Evolutionary conservation across 2,888 invertebrate species (phyloP).

Genomic region (Caenorhabditis sp.): DNA sequence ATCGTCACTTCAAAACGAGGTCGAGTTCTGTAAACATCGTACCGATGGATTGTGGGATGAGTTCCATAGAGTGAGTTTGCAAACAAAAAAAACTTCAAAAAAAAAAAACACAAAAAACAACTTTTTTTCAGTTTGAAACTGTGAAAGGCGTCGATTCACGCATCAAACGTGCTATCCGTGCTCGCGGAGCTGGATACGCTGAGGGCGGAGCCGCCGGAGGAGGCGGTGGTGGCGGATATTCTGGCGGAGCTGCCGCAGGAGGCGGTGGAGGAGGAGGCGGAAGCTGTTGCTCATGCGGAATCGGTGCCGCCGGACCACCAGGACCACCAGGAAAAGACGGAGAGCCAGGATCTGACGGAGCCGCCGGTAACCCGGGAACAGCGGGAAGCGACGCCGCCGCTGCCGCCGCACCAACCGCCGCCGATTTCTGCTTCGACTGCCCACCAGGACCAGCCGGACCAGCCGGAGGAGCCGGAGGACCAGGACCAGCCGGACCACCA

Average conservation of each 20-base stretch:
- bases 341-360: conserved; percentile 57
- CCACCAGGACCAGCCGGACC: conserved; percentile 59
- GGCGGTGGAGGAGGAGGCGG: conserved; percentile 39
- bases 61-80: conserved; percentile 43
- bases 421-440: conserved; percentile 61
- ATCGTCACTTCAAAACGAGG: conserved; percentile 64
- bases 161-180: conserved; percentile 42
- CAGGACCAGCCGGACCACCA: conserved; percentile 56
- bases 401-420: conserved; percentile 39
- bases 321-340: too few species aligned
- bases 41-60: conserved; percentile 62
- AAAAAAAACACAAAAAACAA: not conserved
- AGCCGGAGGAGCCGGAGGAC: conserved; percentile 56
- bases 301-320: conserved; percentile 60
- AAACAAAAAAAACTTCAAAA: not conserved
- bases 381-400: conserved; percentile 49
- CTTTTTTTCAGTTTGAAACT: conserved; percentile 38
- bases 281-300: conserved; percentile 56
- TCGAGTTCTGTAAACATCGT: conserved; percentile 61
- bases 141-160: conserved; percentile 50
- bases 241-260: conserved; percentile 10
- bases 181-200: conserved; percentile 23
- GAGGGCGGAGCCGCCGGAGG: too few species aligned
- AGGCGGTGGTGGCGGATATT: too few species aligned
- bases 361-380: conserved; percentile 57